Evolutionary conservation across 2,113 vertebrate species (phyloP).

Genomic region (Lasiurus borealis): DNA sequence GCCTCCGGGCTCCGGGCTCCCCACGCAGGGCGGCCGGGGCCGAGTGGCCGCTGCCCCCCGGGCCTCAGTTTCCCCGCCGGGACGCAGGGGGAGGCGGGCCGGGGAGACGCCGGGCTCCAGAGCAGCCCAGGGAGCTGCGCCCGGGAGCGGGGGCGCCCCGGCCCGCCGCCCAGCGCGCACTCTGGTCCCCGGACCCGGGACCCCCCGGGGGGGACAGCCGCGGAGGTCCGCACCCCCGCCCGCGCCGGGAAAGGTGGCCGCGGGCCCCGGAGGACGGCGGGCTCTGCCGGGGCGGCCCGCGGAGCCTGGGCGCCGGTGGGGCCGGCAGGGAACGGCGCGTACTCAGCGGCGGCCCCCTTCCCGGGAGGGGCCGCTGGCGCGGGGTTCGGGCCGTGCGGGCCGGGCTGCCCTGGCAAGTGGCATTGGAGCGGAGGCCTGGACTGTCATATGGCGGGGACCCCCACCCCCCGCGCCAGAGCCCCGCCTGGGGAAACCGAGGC

Average conservation of each 20-base stretch:
- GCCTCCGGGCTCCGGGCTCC: not conserved
- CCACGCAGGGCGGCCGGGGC: slow-evolving; percentile 60
- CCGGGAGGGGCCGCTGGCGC: not conserved
- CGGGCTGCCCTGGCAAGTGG: not conserved
- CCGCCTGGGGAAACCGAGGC: not conserved
- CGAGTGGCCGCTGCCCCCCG: not conserved
- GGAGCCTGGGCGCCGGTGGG: slow-evolving; percentile 13
- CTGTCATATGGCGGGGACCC: too few relatives aligned
- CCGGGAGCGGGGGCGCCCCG: not conserved
- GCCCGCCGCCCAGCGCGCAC: not conserved
- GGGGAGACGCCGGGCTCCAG: not conserved
- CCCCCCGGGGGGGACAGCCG: not conserved
- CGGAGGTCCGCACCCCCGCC: not conserved
- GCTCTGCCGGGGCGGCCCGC: not conserved
- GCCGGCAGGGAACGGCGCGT: slow-evolving; percentile 3
- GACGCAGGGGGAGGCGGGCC: not conserved
- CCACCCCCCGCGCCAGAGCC: not conserved
- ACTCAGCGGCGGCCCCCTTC: not conserved
- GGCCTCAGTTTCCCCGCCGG: slow-evolving; percentile 74
- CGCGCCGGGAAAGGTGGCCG: not conserved
- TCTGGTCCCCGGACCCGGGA: fast-evolving
- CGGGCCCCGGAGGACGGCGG: not conserved
- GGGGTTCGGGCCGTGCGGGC: not conserved
- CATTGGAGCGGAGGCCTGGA: not conserved
- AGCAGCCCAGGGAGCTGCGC: not conserved